Conservation (phyloP, 2,113 vertebrate genomes). For the Tupaia chinensis region DNA sequence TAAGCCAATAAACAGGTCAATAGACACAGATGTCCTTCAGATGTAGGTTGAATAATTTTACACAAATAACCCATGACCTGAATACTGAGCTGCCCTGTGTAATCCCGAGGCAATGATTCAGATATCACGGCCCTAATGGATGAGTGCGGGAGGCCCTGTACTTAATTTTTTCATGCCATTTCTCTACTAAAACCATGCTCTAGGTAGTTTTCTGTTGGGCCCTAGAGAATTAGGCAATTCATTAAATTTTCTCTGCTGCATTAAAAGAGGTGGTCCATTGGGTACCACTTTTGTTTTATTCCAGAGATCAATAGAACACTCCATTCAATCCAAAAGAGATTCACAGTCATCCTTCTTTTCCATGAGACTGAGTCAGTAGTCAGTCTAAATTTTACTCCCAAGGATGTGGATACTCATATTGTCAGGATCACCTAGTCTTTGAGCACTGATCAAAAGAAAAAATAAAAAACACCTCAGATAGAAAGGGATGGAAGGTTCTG, state of each 20-base stretch:
- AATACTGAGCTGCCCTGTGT: neutral
- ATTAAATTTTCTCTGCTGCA: slow-evolving; percentile 59
- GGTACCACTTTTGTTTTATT: slow-evolving; percentile 42
- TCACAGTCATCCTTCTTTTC: slow-evolving; percentile 16
- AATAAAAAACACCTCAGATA: neutral
- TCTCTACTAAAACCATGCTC: slow-evolving; percentile 52
- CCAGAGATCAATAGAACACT: slow-evolving; percentile 44
- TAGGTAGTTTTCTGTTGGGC: slow-evolving; percentile 43
- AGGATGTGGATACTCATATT: neutral
- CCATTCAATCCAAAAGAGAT: slow-evolving; percentile 26
- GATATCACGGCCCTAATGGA: slow-evolving; percentile 14
- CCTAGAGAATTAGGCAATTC: slow-evolving; percentile 45
- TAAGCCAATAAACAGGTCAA: neutral
- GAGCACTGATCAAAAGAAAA: neutral
- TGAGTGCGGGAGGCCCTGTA: neutral
- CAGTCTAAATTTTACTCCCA: slow-evolving; percentile 16
- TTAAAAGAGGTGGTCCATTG: slow-evolving; percentile 52
- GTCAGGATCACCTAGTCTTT: neutral
- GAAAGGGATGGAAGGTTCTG: neutral
- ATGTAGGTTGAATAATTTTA: neutral
- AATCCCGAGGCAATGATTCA: slow-evolving; percentile 32
- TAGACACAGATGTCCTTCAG: neutral
- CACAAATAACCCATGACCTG: neutral
- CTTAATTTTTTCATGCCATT: slow-evolving; percentile 57
- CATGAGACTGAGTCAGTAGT: neutral